A percentile compares a stretch with the other conserved stretches of the same genome.
Conservation (phyloP, 2,113 vertebrate species). For the Atrichornis clamosus region DNA sequence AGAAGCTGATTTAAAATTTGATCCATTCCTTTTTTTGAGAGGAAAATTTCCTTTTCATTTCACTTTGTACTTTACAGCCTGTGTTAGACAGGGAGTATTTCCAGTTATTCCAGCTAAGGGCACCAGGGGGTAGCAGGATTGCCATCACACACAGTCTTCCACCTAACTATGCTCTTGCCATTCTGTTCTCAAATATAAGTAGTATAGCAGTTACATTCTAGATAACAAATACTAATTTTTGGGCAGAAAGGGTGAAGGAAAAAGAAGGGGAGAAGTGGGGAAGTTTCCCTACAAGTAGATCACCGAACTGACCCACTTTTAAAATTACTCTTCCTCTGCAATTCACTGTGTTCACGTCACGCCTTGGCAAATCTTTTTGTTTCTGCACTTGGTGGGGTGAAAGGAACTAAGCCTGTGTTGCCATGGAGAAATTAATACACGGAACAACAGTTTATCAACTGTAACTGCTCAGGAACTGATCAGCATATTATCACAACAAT, state of each 20-base stretch:
- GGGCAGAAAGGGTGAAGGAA: not conserved
- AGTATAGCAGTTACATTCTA: not conserved
- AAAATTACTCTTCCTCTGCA: not conserved
- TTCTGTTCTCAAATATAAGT: not conserved
- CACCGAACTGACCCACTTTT: not conserved
- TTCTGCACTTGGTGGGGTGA: not conserved
- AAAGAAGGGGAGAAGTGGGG: not conserved
- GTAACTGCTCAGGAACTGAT: slow-evolving; percentile 11
- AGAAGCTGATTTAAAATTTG: not conserved
- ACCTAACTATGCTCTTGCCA: not conserved
- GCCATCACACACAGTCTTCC: not conserved
- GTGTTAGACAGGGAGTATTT: not conserved
- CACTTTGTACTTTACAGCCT: not conserved
- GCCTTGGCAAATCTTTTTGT: not conserved
- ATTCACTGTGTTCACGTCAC: not conserved
- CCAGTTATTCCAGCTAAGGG: not conserved
- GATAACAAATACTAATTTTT: not conserved
- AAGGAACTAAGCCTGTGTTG: slow-evolving; percentile 23
- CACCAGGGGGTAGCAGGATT: not conserved
- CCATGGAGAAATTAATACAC: slow-evolving; percentile 41
- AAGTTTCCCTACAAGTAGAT: not conserved
- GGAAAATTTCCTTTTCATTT: not conserved
- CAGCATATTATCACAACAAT: slow-evolving; percentile 5
- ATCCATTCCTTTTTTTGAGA: not conserved
- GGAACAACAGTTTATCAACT: slow-evolving; percentile 1